Base-by-base conservation (phyloP, 2,113 vertebrate species). In the Sceloporus tristichus region DNA sequence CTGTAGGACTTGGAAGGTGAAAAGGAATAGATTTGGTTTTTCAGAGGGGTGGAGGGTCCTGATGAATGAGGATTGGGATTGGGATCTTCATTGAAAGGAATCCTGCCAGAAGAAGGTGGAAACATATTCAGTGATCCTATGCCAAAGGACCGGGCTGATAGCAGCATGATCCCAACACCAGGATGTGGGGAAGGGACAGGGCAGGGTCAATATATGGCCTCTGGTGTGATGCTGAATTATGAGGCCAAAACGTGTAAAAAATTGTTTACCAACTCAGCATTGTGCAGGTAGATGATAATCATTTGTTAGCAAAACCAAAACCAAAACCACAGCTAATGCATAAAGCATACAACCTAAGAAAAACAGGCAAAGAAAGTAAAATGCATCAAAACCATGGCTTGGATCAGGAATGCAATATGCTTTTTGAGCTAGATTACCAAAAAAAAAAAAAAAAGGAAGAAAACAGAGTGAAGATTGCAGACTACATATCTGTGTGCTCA, bases 1-100 rank as follows among this genome's bases (percentile, higher is more conserved):
- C 99, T 99, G 99, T 98, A 99, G 98, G 98, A 98, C 98, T 99
- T 99, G 98, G 98, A 99, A 97, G 99, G 98, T 98, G 98, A 99
- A 98, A 99, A 99, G 96, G 98, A 99, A 97, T 98, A 98, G 97
- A 98, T 98, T 96, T 99, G 99, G 96, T 98, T 98, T 99, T 98
- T 98, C 98, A 99, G 98, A 98, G 99, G 99, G 98, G 98, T 99
- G 93, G 98, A 98, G 95, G 99, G 99, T 98, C 98, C 99, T 95
- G 98, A 98, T 98, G 98, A 99, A 95, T 98, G 97, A 96, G 97
- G 97, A 96, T 97, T 97, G 95, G 97, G 98, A 94, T 98, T 98
- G 97, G 98, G 97, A 96, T 99, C 99, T 97, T 99, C 99, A 98
- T 96, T 98, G 98, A 99, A 99, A 97, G 98, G 98, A 95, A 97